Evolutionary conservation across 2,888 invertebrate species (phyloP).

Genomic region (Cataglyphis cursor): DNA sequence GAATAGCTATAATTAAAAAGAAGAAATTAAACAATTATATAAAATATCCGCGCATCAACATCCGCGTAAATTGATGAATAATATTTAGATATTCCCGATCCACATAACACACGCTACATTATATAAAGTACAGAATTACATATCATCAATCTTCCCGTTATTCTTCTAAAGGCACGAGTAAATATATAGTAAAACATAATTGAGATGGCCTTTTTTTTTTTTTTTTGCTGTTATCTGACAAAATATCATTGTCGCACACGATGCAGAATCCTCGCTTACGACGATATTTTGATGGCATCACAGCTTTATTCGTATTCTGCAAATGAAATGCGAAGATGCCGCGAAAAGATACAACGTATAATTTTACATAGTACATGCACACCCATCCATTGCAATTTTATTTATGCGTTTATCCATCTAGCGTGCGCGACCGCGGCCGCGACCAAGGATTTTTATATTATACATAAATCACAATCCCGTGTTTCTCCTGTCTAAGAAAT

Average conservation of each 20-base stretch:
- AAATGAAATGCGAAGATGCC: slow-evolving; percentile 17
- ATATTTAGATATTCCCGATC: neutral
- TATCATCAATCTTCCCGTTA: neutral
- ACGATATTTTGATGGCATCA: neutral
- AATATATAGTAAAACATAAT: neutral
- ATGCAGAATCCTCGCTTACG: neutral
- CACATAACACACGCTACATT: neutral
- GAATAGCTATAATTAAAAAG: neutral
- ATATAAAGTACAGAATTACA: neutral
- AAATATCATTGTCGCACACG: neutral
- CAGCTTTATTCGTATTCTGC: neutral
- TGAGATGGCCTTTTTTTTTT: neutral
- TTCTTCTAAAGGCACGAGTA: neutral
- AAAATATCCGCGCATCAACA: neutral
- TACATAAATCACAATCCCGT: slow-evolving; percentile 45
- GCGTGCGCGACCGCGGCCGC: neutral
- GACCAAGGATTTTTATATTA: slow-evolving; percentile 45
- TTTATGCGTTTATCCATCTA: slow-evolving; percentile 36
- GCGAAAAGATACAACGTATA: neutral
- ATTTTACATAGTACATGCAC: slow-evolving; percentile 27
- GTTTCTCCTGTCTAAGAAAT: neutral
- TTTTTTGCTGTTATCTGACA: neutral
- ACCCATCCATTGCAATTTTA: slow-evolving; percentile 14
- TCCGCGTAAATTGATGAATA: neutral
- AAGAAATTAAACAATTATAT: neutral